Base-by-base conservation (phyloP, 2,797 vertebrate genomes). In the Dendrocincla fuliginosa region DNA sequence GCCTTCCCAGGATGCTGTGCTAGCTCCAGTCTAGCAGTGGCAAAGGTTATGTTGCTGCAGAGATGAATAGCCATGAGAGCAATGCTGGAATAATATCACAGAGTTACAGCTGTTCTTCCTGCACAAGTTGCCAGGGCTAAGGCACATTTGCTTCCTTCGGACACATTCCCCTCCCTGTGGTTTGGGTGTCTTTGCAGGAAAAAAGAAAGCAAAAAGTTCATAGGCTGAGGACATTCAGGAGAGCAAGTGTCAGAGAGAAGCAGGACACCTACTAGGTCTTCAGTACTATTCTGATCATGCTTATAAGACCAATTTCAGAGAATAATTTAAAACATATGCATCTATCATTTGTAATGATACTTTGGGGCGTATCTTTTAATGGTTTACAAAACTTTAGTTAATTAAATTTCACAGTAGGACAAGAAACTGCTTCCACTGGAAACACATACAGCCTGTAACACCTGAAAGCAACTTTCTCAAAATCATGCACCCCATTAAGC, bases 341-440 rank as follows among this genome's bases (percentile, higher is more conserved):
- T 47, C 46, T 85, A 9, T 46, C 63, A 47, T 75, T 68, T 71
- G n/a, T 41, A 71, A 46, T 20, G 37, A n/a, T 60, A 59, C 61
- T 91, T 33, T 69, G 28, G 32, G 35, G 46, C n/a, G 8, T 74
- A 53, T 41, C 42, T 93, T 76, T 33, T n/a, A 84, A 55, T 22
- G 13, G 25, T 63, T 86, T 77, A 63, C 46, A 73, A 86, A 90
- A 76, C 18, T 82, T 65, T 2, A 42, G 64, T 69, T 89, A 68
- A 81, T 87, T 87, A 46, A 32, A 61, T 90, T 70, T 91, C 88
- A 57, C 77, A 94, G 74, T 11, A 90, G 55, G 56, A 79, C 65
- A 73, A 89, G 81, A 74, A 93, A 76, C 41, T 57, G 63, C 87
- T 90, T 95, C 80, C 67, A 53, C 28, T 84, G 78, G 69, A 91